Percentiles rank a stretch among this genome's conserved stretches.
Conservation (phyloP, 2,797 vertebrate genomes). For the Cossypha polioptera region DNA sequence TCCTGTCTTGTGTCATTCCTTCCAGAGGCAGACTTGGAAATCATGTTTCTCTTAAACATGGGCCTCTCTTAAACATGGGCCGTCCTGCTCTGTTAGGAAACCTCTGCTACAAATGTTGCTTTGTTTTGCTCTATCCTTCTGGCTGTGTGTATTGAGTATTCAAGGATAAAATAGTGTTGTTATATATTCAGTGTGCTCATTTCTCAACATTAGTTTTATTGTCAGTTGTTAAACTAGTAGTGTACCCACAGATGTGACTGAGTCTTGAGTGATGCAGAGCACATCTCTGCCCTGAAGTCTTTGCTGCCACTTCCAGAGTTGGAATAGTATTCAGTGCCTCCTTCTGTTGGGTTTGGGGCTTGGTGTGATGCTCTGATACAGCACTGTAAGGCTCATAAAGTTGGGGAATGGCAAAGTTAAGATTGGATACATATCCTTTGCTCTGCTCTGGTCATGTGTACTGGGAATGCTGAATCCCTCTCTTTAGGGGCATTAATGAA, state of each 20-base stretch:
- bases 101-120: neutral
- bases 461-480: neutral
- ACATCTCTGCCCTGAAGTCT: neutral
- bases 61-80: neutral
- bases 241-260: neutral
- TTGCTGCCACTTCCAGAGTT: neutral
- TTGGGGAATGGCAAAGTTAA: neutral
- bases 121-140: neutral
- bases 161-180: neutral
- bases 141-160: neutral
- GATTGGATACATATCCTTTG: neutral
- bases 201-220: neutral
- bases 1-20: neutral
- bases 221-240: neutral
- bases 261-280: neutral
- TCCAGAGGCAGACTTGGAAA: neutral
- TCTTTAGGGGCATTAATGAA: neutral
- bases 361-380: fast-evolving
- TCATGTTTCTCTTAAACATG: neutral
- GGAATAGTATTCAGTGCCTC: neutral
- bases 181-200: neutral
- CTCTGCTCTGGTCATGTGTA: neutral
- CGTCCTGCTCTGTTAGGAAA: neutral
- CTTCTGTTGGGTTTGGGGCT: neutral
- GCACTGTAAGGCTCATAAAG: neutral